These are phyloP conservation scores for Myotis davidii DNA, from an alignment of 2,113 vertebrate species.

Conservation along the genomic window DNA sequence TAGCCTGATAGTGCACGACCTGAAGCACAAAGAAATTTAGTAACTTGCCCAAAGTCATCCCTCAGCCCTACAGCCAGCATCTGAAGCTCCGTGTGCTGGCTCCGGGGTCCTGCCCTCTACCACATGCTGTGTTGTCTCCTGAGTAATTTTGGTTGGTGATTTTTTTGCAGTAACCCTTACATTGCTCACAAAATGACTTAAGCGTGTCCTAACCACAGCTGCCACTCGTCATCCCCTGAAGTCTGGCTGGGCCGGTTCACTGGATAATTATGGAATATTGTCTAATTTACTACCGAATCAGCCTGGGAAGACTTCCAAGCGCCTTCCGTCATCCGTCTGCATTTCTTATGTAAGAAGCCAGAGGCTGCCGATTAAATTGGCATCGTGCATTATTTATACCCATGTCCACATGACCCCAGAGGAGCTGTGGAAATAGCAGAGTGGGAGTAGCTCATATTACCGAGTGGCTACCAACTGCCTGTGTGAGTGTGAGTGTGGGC, in stretches of 20 bases:
- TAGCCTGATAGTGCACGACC: background rate
- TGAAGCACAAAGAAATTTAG: background rate
- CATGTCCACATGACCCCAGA: background rate
- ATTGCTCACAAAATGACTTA: background rate
- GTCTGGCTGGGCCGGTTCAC: background rate
- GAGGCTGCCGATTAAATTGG: background rate
- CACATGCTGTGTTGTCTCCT: background rate
- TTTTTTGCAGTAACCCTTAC: background rate
- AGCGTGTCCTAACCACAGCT: background rate
- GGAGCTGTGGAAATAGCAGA: background rate
- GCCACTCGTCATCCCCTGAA: background rate
- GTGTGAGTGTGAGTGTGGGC: background rate
- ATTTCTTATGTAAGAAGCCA: background rate
- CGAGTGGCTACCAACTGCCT: background rate
- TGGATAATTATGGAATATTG: background rate
- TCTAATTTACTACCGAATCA: background rate
- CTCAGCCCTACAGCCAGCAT: background rate
- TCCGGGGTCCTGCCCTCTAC: background rate
- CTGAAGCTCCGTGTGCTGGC: background rate
- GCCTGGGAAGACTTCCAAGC: background rate
- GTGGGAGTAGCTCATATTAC: background rate
- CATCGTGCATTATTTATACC: background rate
- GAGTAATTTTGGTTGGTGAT: rapidly evolving
- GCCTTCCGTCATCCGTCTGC: background rate
- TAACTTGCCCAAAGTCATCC: background rate